Percentiles rank a stretch among this genome's conserved stretches.
Conservation (phyloP, 2,888 invertebrate genomes). For the Apamea sordens region DNA sequence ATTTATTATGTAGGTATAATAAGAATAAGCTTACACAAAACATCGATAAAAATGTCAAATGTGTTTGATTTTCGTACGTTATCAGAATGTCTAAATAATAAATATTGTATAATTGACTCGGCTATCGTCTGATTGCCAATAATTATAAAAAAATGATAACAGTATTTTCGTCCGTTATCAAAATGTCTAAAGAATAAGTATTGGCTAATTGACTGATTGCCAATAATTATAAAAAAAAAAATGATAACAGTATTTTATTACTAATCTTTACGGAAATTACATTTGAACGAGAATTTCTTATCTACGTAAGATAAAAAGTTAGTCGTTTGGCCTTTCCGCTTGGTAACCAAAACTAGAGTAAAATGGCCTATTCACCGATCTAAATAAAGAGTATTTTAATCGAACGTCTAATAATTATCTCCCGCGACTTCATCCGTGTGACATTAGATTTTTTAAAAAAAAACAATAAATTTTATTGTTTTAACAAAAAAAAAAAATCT, state of each 20-base stretch:
- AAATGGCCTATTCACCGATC: not conserved
- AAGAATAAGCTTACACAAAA: not conserved
- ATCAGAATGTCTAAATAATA: not conserved
- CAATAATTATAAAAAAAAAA: conserved; percentile 1
- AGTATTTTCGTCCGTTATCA: not conserved
- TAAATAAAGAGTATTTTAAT: not conserved
- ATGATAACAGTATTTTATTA: not conserved
- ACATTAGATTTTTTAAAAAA: too few species aligned
- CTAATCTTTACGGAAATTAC: conserved; percentile 31
- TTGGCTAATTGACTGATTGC: not conserved
- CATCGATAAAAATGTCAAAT: not conserved
- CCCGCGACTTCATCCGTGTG: too few species aligned
- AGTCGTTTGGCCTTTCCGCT: conserved; percentile 1
- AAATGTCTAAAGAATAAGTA: not conserved
- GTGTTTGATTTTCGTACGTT: not conserved
- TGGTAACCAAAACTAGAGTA: conserved; percentile 1
- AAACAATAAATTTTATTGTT: too few species aligned
- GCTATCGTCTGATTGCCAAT: not conserved
- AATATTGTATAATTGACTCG: not conserved
- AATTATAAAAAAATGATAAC: not conserved
- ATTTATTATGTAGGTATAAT: not conserved
- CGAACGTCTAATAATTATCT: too few species aligned
- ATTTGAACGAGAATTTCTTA: conserved; percentile 22
- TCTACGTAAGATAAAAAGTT: conserved; percentile 2
- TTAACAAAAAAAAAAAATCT: too few species aligned